phyloP scores from a whole-genome alignment of 2,113 vertebrate genomes.

The Nerophis ophidion region DNA sequence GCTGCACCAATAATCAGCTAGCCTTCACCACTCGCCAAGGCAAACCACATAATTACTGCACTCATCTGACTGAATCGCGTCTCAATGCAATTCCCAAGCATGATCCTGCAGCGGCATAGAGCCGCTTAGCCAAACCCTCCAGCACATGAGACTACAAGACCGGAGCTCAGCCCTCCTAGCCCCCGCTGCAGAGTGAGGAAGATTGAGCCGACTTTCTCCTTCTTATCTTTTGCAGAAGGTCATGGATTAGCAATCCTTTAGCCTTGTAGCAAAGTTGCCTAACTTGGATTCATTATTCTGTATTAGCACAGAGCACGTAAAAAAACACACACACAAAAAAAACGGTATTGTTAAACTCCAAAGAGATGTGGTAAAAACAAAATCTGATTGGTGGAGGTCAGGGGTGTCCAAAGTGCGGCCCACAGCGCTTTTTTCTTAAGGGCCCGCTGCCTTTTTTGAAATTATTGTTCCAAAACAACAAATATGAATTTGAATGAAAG shows the following conservation, averaged over 20 bases:
- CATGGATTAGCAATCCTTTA: constrained; percentile 53
- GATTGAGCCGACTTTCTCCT: constrained; percentile 40
- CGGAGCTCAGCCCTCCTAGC: constrained; percentile 29
- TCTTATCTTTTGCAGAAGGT: constrained; percentile 59
- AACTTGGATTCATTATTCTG: constrained; percentile 37
- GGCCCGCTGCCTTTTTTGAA: too few relatives aligned
- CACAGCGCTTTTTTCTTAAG: too few relatives aligned
- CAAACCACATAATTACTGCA: constrained; percentile 56
- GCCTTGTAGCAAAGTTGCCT: constrained; percentile 29
- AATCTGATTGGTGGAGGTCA: too few relatives aligned
- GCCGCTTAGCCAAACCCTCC: constrained; percentile 37
- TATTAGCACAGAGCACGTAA: constrained; percentile 19
- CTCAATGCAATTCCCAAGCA: constrained; percentile 28
- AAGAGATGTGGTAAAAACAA: too few relatives aligned
- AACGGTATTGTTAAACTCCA: constrained; percentile 9
- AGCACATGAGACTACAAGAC: constrained; percentile 38
- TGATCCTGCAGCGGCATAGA: constrained; percentile 40
- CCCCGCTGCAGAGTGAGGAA: constrained; percentile 24
- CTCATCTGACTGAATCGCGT: constrained; percentile 42
- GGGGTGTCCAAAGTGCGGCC: too few relatives aligned
- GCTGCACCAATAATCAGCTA: constrained; percentile 47
- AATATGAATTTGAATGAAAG: too few relatives aligned
- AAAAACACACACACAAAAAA: constrained; percentile 23
- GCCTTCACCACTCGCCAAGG: constrained; percentile 45
- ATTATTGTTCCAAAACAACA: too few relatives aligned